These are phyloP conservation scores for Bathynomus jamesi DNA, from an alignment of 1,140 invertebrate species.

Conservation along the genomic window DNA sequence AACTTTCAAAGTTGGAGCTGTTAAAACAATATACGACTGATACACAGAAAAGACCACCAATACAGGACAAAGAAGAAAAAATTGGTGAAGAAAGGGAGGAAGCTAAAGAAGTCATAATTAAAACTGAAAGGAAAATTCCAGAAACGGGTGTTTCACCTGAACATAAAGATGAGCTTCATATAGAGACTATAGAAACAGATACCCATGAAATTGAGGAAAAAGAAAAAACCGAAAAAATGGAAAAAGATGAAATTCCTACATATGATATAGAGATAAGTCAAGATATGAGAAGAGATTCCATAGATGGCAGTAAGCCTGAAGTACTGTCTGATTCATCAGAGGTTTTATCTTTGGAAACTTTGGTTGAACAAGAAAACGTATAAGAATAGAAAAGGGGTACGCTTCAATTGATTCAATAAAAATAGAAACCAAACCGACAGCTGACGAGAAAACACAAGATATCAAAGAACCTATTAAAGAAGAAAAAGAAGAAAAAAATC, in stretches of 20 bases:
- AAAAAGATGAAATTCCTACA: background rate
- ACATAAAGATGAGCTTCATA: no score
- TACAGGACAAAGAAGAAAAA: background rate
- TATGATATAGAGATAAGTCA: background rate
- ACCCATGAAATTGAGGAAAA: background rate
- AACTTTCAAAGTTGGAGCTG: background rate
- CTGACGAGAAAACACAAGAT: no score
- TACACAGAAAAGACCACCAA: slow-evolving; percentile 9
- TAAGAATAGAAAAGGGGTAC: background rate
- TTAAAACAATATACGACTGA: background rate
- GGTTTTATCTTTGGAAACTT: background rate
- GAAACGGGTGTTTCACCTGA: background rate
- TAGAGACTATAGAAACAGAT: background rate
- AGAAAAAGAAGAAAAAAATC: no score
- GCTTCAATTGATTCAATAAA: slow-evolving; percentile 1
- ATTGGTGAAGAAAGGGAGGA: background rate
- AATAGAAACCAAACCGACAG: no score
- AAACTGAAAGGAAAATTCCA: slow-evolving; percentile 1
- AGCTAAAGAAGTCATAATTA: slow-evolving; percentile 4
- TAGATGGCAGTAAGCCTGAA: no score
- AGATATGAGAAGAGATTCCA: background rate
- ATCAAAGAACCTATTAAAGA: no score
- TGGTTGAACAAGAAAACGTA: background rate
- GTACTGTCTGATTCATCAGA: background rate
- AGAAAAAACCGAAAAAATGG: background rate